Percentiles rank a stretch among this genome's conserved stretches.
phyloP scores from a whole-genome alignment of 2,113 vertebrate genomes.

The Notechis scutatus region DNA sequence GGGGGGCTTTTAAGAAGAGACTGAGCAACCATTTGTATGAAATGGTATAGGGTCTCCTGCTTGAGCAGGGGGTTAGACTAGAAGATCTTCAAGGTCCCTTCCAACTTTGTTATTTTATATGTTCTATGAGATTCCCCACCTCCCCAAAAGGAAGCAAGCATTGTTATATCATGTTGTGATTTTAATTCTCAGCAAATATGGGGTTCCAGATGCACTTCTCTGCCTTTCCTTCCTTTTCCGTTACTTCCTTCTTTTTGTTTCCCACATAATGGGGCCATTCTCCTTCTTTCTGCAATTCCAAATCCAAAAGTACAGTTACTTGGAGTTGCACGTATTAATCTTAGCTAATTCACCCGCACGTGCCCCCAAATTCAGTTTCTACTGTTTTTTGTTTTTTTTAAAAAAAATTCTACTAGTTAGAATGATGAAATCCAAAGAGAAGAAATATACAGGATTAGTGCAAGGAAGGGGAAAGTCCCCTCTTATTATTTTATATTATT shows the following conservation, averaged over 20 bases:
- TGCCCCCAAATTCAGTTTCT: background rate
- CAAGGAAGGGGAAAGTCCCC: background rate
- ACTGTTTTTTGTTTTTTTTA: too few relatives aligned
- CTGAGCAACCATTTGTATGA: too few relatives aligned
- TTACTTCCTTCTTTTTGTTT: background rate
- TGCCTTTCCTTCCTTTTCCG: background rate
- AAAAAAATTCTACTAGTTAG: background rate
- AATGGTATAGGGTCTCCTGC: background rate
- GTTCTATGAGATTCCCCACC: background rate
- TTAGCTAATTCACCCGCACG: background rate
- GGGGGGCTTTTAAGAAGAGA: too few relatives aligned
- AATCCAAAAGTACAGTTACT: background rate
- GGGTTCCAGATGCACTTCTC: background rate
- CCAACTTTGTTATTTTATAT: background rate
- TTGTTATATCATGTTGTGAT: background rate
- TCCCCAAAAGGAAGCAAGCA: background rate
- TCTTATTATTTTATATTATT: background rate
- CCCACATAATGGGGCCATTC: background rate
- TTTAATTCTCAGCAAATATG: background rate
- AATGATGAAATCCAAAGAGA: background rate
- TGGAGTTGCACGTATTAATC: background rate
- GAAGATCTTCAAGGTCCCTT: background rate
- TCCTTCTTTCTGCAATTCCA: background rate
- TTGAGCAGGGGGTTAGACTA: background rate
- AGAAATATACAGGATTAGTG: background rate